Base-by-base conservation (phyloP, 2,113 vertebrate species). In the Phyllostomus discolor region DNA sequence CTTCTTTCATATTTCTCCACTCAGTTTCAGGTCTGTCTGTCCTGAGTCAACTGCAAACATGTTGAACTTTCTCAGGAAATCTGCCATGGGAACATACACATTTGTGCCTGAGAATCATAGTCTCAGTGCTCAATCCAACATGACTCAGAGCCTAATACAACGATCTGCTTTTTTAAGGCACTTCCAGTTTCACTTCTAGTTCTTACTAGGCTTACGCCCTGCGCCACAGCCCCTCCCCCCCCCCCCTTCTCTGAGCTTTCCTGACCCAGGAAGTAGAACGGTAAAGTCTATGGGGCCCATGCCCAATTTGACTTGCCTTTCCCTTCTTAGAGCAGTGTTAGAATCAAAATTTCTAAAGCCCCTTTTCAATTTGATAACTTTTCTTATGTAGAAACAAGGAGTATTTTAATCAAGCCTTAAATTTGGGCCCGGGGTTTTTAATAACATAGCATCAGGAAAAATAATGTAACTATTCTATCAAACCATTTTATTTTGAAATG, bases 181-280 rank as follows among this genome's bases (percentile, higher is more conserved):
- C 85, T 96, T 96, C 50, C 91, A 95, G 73, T 96, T 96, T 96
- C 92, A 96, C 88, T 96, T 97, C 90, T 83, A 54, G 41, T 64
- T 91, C 67, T n/a, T 86, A 93, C 46, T 67, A 95, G 69, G 73
- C 64, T 91, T 64, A 83, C 0, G 62, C 62, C 28, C 87, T 3
- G 1, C 76, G 59, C 35, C 80, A n/a, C n/a, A n/a, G n/a, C n/a
- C n/a, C n/a, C n/a, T n/a, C n/a, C 38, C 38, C 38, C 38, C 38
- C 38, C 38, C 70, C n/a, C 20, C 38, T 50, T 14, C 24, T n/a
- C 16, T 41, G 10, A 69, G 84, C 69, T 52, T 79, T 46, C 81
- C 66, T 41, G 59, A 90, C 81, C 81, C 76, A 96, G 94, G 80
- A 96, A 95, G 48, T 59, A 83, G 35, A n/a, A 69, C 2, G 5